Evolutionary conservation across 2,113 vertebrate species (phyloP).

Genomic region (Agapornis roseicollis): DNA sequence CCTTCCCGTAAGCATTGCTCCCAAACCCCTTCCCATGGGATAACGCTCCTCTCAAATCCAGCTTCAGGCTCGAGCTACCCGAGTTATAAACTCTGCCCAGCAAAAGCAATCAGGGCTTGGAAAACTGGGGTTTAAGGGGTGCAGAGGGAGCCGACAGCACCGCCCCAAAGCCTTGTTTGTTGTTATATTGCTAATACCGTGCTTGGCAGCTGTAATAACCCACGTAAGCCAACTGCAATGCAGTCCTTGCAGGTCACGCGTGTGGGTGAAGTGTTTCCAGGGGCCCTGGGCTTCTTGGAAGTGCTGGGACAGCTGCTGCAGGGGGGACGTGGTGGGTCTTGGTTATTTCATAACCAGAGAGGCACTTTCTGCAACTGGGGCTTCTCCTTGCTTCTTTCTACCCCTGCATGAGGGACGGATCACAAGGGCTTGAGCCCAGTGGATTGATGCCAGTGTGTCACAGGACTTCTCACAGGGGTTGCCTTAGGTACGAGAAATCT

Average conservation of each 20-base stretch:
- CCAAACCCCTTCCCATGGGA: neutral
- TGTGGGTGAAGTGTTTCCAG: neutral
- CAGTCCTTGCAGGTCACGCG: neutral
- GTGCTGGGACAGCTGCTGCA: neutral
- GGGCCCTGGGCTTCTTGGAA: neutral
- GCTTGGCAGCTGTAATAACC: neutral
- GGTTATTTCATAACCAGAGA: neutral
- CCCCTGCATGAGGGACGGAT: rapidly evolving
- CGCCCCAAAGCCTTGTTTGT: neutral
- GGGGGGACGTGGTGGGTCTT: neutral
- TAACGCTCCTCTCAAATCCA: no score
- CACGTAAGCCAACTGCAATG: neutral
- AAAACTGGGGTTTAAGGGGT: neutral
- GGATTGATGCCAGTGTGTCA: rapidly evolving
- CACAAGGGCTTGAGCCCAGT: neutral
- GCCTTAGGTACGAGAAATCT: neutral
- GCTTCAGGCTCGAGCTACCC: rapidly evolving
- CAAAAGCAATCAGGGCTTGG: neutral
- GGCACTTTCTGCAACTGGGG: neutral
- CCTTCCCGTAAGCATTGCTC: constrained; percentile 85
- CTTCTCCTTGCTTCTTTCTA: neutral
- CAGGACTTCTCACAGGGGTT: rapidly evolving
- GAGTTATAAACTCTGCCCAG: rapidly evolving
- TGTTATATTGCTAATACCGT: neutral
- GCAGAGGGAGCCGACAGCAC: neutral